phyloP scores from a whole-genome alignment of 2,113 vertebrate species.

The Notothenia coriiceps region DNA sequence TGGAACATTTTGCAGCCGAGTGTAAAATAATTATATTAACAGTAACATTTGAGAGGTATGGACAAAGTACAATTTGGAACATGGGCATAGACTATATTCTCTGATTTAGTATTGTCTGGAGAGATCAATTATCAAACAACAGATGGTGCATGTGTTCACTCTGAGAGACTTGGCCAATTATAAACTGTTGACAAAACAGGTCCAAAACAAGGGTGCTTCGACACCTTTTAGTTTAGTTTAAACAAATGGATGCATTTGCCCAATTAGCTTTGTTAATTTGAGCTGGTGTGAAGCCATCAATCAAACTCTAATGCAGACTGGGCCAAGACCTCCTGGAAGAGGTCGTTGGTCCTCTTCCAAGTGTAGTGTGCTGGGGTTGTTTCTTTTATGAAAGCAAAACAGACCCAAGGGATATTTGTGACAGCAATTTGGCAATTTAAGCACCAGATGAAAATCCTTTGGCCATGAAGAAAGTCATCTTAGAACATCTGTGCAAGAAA shows the following conservation, averaged over 20 bases:
- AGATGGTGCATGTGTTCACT: not conserved
- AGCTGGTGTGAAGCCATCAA: not conserved
- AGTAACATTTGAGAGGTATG: constrained; percentile 11
- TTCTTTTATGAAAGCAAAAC: not conserved
- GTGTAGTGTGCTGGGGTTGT: not conserved
- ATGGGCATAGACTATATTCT: not conserved
- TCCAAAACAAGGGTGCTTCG: not conserved
- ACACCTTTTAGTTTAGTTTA: not conserved
- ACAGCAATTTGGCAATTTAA: not conserved
- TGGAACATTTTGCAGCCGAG: constrained; percentile 17
- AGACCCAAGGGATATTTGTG: not conserved
- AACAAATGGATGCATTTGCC: not conserved
- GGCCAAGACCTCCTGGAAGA: not conserved
- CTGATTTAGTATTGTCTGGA: not conserved
- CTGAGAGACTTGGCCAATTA: not conserved
- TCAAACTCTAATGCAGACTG: not conserved
- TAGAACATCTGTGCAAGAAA: not conserved
- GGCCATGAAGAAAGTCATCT: not conserved
- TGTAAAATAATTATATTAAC: constrained; percentile 34
- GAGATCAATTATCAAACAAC: not conserved
- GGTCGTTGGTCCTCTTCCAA: not conserved
- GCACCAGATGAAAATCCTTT: not conserved
- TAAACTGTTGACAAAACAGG: not conserved
- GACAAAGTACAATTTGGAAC: not conserved
- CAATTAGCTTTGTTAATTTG: not conserved